phyloP scores from a whole-genome alignment of 2,113 vertebrate genomes.

The Semnornis frantzii region DNA sequence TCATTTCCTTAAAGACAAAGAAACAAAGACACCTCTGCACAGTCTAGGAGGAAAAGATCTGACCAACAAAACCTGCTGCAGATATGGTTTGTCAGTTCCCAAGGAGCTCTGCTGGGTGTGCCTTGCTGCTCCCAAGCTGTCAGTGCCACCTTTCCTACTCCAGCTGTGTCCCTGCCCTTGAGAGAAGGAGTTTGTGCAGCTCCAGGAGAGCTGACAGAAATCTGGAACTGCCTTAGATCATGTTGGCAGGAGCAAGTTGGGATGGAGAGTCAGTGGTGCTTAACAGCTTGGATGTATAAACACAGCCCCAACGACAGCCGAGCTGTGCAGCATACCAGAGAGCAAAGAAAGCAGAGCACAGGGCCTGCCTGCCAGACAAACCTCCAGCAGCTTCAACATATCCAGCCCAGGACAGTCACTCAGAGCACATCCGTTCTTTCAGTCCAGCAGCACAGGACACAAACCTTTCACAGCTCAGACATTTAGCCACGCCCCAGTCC shows the following conservation, averaged over 20 bases:
- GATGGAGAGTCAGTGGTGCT: background rate
- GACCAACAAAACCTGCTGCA: background rate
- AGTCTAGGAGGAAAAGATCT: background rate
- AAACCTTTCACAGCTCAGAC: background rate
- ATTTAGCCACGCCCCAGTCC: background rate
- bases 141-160: background rate
- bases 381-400: background rate
- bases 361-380: background rate
- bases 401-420: fast-evolving
- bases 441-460: background rate
- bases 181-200: background rate
- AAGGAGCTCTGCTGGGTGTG: background rate
- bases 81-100: background rate
- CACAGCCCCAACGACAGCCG: background rate
- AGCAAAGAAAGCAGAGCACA: background rate
- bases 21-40: background rate
- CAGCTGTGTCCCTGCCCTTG: background rate
- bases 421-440: background rate
- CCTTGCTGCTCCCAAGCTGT: background rate
- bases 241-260: background rate
- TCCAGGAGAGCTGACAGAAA: background rate
- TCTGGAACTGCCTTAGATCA: background rate
- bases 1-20: conserved; percentile 12
- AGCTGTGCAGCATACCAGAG: no score
- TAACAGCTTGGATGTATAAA: background rate